Conservation (phyloP, 2,113 vertebrate species). For the Phasianus colchicus region DNA sequence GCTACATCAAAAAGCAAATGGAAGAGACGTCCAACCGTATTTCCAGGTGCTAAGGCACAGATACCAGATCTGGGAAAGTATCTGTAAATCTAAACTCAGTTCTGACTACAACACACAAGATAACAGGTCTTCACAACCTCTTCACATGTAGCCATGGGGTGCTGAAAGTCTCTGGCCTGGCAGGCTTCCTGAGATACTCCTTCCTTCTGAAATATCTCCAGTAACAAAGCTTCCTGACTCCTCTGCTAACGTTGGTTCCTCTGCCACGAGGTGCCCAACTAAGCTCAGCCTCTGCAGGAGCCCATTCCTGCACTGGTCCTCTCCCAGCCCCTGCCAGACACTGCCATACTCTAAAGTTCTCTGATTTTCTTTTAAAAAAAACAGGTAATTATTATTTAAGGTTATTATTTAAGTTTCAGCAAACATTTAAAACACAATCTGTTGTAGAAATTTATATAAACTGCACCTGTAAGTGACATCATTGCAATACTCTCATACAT, state of each 20-base stretch:
- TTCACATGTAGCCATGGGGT: background rate
- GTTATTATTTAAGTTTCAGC: conserved; percentile 11
- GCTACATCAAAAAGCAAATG: background rate
- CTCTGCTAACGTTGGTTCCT: background rate
- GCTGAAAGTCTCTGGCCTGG: background rate
- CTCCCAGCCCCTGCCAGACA: background rate
- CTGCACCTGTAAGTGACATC: conserved; percentile 67
- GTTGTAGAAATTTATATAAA: conserved; percentile 48
- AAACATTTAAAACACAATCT: background rate
- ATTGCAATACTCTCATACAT: conserved; percentile 53
- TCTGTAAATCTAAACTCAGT: background rate
- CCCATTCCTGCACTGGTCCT: background rate
- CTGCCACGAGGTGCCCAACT: background rate
- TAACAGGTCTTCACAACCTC: background rate
- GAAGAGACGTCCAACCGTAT: background rate
- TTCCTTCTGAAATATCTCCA: background rate
- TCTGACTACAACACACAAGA: background rate
- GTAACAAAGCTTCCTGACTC: background rate
- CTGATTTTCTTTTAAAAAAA: background rate
- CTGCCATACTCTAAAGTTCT: background rate
- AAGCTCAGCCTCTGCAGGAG: background rate
- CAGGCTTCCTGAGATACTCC: background rate
- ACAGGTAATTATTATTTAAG: background rate
- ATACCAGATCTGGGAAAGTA: background rate
- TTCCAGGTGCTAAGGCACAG: background rate